Base-by-base conservation (phyloP, 1,140 invertebrate species). In the Thalassaphorura encarpata region DNA sequence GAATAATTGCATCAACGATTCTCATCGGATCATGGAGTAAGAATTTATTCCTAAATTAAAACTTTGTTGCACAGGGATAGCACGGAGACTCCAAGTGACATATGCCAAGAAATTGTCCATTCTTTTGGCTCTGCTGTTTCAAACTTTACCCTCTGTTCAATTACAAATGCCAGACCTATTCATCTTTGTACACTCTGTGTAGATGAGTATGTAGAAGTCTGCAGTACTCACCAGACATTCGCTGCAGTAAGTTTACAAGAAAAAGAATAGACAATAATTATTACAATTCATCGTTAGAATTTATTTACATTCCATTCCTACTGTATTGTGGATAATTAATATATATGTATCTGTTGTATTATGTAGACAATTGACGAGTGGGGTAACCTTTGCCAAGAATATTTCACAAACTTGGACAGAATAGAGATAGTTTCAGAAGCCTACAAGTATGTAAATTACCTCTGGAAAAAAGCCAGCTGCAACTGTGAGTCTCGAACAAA, bases 401-500 rank as follows among this genome's bases (percentile, higher is more conserved):
- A 60, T 24, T 57, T 62, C 33, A 47, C 52, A 2, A 60, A 65
- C 36, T 33, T 49, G 15, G 63, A 65, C 40, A 31, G 61, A 28
- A 46, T 58, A 13, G 50, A 58, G 31, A 61, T 62, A 16, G 56
- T 64, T 0, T 51, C 46, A 6, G 54, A 54, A 13, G 56, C 61
- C 13, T 63, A 50, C 36, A 51, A 57, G 42, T 58, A 59, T 26
- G 54, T 60, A 0, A 16, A 57, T 18, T n/a, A 48, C 27, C 48
- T 65, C 16, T 65, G 63, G 63, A 23, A 23, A 8, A 54, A 57
- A 43, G 60, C 53, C n/a, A 60, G 57, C 29, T 65, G 63, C 31
- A 48, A 63, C 28, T 54, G 63, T 65, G 59, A 60, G 60, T 52
- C 8, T 23, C 8, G 8, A n/a, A 18, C 29, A 19, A 53, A 8